These are phyloP conservation scores for Dryomyza anilis DNA, from an alignment of 2,888 invertebrate species.

Conservation along the genomic window DNA sequence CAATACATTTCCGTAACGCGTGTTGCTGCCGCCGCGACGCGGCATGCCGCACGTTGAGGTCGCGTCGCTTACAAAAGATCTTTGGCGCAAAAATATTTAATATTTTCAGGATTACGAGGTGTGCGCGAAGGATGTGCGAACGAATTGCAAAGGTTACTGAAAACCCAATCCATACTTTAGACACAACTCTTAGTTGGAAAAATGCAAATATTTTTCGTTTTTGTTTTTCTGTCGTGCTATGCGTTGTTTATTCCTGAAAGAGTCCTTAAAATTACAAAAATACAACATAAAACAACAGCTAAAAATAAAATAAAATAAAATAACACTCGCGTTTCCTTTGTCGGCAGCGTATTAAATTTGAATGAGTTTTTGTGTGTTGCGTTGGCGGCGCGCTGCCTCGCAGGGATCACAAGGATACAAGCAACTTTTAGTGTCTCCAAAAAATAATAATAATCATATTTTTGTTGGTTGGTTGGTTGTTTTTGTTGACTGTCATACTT, in stretches of 20 bases:
- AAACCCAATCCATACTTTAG: background rate
- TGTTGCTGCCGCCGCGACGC: background rate
- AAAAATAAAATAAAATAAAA: background rate
- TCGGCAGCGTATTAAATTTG: background rate
- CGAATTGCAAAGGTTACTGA: background rate
- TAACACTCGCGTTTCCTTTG: too few relatives aligned
- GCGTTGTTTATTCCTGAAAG: background rate
- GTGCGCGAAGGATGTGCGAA: constrained; percentile 5
- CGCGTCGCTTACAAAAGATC: background rate
- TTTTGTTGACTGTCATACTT: too few relatives aligned
- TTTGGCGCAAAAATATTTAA: constrained; percentile 7
- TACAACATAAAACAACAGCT: too few relatives aligned
- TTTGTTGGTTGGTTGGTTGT: too few relatives aligned
- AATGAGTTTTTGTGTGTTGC: background rate
- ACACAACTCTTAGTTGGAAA: background rate
- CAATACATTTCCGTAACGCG: too few relatives aligned
- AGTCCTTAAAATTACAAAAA: too few relatives aligned
- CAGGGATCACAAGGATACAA: background rate
- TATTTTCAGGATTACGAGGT: constrained; percentile 23
- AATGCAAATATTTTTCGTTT: constrained; percentile 1
- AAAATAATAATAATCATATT: too few relatives aligned
- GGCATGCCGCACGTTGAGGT: background rate
- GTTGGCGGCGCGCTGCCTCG: background rate
- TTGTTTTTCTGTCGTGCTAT: background rate
- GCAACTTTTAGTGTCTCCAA: background rate